Percentiles rank a stretch among this genome's conserved stretches.
phyloP scores from a whole-genome alignment of 2,888 invertebrate species.

The Cataglyphis livida region DNA sequence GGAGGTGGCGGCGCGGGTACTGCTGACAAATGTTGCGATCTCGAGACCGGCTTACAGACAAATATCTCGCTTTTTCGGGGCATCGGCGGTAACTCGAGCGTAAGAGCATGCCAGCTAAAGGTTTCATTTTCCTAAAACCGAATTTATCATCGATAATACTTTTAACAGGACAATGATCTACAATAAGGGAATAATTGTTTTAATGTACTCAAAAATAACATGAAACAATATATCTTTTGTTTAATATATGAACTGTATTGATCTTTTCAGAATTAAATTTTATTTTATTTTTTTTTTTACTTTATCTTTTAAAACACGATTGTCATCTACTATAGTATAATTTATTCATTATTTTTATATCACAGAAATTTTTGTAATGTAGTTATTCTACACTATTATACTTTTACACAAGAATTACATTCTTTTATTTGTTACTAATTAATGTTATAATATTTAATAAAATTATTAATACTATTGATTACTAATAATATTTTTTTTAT shows the following conservation, averaged over 20 bases:
- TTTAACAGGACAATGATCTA: not conserved
- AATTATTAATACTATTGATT: not conserved
- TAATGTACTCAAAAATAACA: not conserved
- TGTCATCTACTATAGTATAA: not conserved
- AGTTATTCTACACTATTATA: not conserved
- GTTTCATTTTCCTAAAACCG: slow-evolving; percentile 81
- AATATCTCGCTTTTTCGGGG: slow-evolving; percentile 74
- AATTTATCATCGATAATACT: not conserved
- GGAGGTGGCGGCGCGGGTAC: not conserved
- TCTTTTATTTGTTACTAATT: not conserved
- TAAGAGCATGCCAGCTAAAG: slow-evolving; percentile 83
- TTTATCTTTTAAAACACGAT: not conserved
- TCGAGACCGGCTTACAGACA: slow-evolving; percentile 66
- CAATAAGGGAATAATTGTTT: not conserved
- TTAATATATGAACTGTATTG: no score
- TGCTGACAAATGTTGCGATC: slow-evolving; percentile 45
- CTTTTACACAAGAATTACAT: not conserved
- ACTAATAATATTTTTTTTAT: not conserved
- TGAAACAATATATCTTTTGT: not conserved
- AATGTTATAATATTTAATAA: not conserved
- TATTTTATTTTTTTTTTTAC: not conserved
- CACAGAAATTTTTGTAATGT: not conserved
- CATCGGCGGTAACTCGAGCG: slow-evolving; percentile 80
- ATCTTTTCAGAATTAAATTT: not conserved
- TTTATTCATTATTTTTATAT: not conserved